These are phyloP conservation scores for Lasius platythorax DNA, from an alignment of 2,888 invertebrate genomes.

Conservation along the genomic window DNA sequence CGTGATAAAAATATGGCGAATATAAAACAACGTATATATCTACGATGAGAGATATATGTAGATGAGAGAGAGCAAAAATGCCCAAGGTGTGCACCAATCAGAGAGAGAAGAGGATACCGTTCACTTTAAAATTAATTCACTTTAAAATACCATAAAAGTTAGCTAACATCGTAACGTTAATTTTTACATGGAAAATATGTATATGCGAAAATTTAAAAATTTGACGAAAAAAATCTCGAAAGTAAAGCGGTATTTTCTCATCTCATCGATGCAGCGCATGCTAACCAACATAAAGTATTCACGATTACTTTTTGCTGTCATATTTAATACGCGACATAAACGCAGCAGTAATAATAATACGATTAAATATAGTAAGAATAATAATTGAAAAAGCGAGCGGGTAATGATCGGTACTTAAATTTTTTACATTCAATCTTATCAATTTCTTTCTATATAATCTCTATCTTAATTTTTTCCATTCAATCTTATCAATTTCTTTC, in stretches of 20 bases:
- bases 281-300: conserved; percentile 52
- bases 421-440: not conserved
- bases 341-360: conserved; percentile 58
- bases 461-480: not conserved
- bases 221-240: not conserved
- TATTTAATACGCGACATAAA: conserved; percentile 63
- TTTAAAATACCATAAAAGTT: not conserved
- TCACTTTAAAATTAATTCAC: not conserved
- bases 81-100: conserved; percentile 40
- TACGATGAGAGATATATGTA: conserved; percentile 52
- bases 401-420: not conserved
- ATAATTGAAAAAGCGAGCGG: conserved; percentile 15
- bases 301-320: conserved; percentile 58
- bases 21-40: conserved; percentile 48
- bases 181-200: not conserved
- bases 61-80: conserved; percentile 42
- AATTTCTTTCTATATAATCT: not conserved
- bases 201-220: not conserved
- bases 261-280: conserved; percentile 65
- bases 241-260: conserved; percentile 16
- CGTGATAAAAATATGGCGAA: conserved; percentile 61
- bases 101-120: conserved; percentile 35
- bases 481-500: not conserved
- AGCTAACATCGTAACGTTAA: not conserved
- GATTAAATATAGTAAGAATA: conserved; percentile 47